Evolutionary conservation across 2,113 vertebrate species (phyloP), one percentile per base, ranked within the genome.

Genomic region (Tonatia bakeri): DNA sequence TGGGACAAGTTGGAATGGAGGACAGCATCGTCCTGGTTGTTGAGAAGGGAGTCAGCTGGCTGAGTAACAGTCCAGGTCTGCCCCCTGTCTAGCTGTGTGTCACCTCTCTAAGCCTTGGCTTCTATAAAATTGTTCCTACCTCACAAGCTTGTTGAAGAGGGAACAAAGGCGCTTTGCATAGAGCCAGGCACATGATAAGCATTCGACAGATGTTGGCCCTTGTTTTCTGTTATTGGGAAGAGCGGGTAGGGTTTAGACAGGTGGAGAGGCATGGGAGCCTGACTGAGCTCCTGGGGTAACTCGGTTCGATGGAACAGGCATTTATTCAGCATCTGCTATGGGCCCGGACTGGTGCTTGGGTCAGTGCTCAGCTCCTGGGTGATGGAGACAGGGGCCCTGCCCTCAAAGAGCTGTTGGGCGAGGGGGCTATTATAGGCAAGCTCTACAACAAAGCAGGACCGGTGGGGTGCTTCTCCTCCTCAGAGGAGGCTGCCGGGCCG

Each of bases 401-500:
- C 47, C 52, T 22, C 69, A 81, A 52, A 75, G 43, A 76, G 26
- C 4, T 67, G 26, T 45, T 3, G 13, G 73, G 59, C 83, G 33
- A 75, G 5, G 56, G 7, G n/a, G 45, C 4, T 52, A 11, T 43
- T 40, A 59, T 31, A 54, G 77, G 47, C 4, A 50, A 6, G 22
- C 73, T 45, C 26, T 31, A 33, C 26, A 26, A 3, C 6, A 45
- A 82, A 59, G 56, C 40, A 59, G 38, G 6, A 38, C 28, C 3
- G 1, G 1, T 1, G 3, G 4, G 28, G 7, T 9, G 11, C 73
- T 28, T 3, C 3, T 2, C 56, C 31, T 7, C 70, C 40, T 3
- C 7, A 2, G 59, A 69, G 2, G 65, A 19, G 31, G 56, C 61
- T 33, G 7, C 3, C 13, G 12, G 20, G 72, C 67, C 31, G 45